These are phyloP conservation scores for Platyscapa corneri DNA, from an alignment of 1,140 invertebrate species.

Conservation along the genomic window DNA sequence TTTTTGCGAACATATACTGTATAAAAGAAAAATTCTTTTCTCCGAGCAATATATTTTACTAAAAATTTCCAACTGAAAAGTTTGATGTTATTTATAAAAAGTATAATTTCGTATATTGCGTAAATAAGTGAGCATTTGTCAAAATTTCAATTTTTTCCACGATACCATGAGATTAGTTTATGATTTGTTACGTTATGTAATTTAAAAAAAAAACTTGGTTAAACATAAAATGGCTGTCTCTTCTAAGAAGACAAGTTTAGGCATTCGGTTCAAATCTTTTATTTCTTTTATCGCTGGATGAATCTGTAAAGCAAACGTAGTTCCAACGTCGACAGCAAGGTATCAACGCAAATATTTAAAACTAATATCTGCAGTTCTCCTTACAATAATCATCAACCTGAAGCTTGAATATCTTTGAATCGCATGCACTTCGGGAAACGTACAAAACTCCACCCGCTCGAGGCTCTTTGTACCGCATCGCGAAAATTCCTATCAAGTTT, in stretches of 20 bases:
- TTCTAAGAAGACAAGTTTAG: too few relatives aligned
- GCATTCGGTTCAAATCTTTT: too few relatives aligned
- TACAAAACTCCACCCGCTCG: neutral
- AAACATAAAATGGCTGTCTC: neutral
- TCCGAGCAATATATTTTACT: too few relatives aligned
- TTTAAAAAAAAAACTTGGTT: neutral
- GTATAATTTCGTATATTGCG: too few relatives aligned
- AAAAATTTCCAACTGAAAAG: too few relatives aligned
- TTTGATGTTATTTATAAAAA: too few relatives aligned
- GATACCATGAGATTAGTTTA: neutral
- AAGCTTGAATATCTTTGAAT: neutral
- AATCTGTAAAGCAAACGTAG: neutral
- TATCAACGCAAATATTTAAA: neutral
- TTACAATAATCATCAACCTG: neutral
- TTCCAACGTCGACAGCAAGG: neutral
- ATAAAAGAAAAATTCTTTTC: too few relatives aligned
- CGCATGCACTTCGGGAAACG: neutral
- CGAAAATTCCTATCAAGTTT: conserved; percentile 44
- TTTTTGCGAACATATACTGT: too few relatives aligned
- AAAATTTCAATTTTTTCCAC: too few relatives aligned
- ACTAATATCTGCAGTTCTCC: neutral
- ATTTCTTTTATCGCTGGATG: neutral
- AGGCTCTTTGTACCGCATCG: neutral
- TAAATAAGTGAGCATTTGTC: too few relatives aligned
- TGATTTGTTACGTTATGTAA: neutral